Conservation (phyloP, 2,888 invertebrate species). For the Ommatoiulus sabulosus region DNA sequence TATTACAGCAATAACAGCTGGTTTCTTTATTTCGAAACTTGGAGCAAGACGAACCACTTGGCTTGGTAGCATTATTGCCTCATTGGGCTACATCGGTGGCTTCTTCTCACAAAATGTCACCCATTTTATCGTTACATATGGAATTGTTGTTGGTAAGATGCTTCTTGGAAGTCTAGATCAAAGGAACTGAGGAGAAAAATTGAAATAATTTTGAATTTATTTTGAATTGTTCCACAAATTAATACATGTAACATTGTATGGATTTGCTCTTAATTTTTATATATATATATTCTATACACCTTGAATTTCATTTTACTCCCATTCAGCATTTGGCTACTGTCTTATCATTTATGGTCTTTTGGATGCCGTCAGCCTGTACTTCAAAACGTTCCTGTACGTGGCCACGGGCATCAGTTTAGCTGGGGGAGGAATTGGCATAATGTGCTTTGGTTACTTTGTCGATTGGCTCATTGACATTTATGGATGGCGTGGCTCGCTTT, state of each 20-base stretch:
- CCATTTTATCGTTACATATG: conserved; percentile 34
- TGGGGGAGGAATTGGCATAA: conserved; percentile 52
- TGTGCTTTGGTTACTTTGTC: neutral
- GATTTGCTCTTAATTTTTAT: too few relatives aligned
- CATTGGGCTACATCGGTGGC: conserved; percentile 1
- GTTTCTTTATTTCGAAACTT: conserved; percentile 35
- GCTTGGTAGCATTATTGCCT: neutral
- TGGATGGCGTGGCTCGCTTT: conserved; percentile 51
- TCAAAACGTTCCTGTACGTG: conserved; percentile 32
- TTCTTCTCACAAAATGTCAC: neutral
- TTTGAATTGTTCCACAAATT: too few relatives aligned
- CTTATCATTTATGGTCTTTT: neutral
- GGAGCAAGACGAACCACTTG: conserved; percentile 33
- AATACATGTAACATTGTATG: too few relatives aligned
- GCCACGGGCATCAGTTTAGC: neutral
- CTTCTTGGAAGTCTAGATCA: too few relatives aligned
- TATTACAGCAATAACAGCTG: conserved; percentile 22
- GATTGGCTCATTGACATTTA: conserved; percentile 4
- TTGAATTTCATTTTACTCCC: too few relatives aligned
- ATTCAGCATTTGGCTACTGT: conserved; percentile 26
- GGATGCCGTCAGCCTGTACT: conserved; percentile 30
- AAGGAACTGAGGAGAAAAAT: too few relatives aligned
- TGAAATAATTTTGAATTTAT: too few relatives aligned
- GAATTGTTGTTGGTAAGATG: conserved; percentile 49
- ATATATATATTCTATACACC: too few relatives aligned